These are phyloP conservation scores for Muscicapa striata DNA, from an alignment of 2,797 vertebrate genomes.

Conservation along the genomic window DNA sequence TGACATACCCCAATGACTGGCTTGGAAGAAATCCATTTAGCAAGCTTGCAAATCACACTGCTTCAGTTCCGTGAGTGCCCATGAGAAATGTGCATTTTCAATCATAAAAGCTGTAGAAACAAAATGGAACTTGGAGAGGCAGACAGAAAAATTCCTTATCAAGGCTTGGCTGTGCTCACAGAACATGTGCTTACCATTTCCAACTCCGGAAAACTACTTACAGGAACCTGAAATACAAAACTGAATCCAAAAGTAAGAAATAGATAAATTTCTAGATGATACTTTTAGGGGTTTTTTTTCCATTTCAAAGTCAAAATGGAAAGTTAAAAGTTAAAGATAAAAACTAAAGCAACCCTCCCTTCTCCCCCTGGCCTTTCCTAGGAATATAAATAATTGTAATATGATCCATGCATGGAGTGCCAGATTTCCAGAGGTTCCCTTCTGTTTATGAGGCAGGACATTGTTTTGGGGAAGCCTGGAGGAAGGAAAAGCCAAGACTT, in stretches of 20 bases:
- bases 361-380: neutral
- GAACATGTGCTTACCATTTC: conserved; percentile 66
- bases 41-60: conserved; percentile 62
- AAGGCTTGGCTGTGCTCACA: conserved; percentile 42
- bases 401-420: neutral
- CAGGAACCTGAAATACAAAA: conserved; percentile 30
- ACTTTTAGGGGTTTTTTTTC: rapidly evolving
- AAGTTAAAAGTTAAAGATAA: no score
- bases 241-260: conserved; percentile 37
- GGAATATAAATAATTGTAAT: conserved; percentile 39
- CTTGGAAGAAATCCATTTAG: conserved; percentile 69
- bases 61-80: conserved; percentile 46
- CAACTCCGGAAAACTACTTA: conserved; percentile 36
- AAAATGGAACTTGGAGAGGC: conserved; percentile 62
- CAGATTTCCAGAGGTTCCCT: conserved; percentile 10
- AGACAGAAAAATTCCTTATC: conserved; percentile 65
- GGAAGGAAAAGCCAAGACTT: neutral
- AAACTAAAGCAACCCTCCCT: neutral
- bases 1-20: conserved; percentile 66
- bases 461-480: neutral
- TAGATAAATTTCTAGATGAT: conserved; percentile 33
- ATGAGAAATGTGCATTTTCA: conserved; percentile 66
- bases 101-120: conserved; percentile 57
- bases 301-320: conserved; percentile 39
- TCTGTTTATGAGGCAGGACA: neutral